phyloP scores from a whole-genome alignment of 2,113 vertebrate species.

The Amphilophus citrinellus region DNA sequence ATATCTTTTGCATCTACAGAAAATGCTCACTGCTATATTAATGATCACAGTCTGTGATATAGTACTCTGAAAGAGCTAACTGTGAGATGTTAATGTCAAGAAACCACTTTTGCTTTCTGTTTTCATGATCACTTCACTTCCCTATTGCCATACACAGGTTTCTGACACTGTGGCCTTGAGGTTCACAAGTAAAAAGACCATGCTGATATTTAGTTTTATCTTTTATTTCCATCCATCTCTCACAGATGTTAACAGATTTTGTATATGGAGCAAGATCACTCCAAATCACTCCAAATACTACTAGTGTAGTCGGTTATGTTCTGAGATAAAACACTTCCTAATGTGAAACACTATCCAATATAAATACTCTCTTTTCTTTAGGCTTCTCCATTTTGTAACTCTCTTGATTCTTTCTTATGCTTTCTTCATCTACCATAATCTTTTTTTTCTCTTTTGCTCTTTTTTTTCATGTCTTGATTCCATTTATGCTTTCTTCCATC shows the following conservation, averaged over 20 bases:
- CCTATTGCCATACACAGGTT: background rate
- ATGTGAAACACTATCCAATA: constrained; percentile 38
- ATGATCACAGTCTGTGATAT: background rate
- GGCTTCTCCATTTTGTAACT: background rate
- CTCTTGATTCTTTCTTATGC: background rate
- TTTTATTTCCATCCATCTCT: background rate
- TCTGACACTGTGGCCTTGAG: background rate
- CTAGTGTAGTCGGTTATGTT: constrained; percentile 39
- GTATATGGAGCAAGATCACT: constrained; percentile 15
- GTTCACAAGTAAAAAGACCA: background rate
- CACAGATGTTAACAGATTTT: background rate
- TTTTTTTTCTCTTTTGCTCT: background rate
- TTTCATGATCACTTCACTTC: background rate
- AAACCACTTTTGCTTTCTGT: background rate
- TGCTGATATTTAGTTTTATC: background rate
- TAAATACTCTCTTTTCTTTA: constrained; percentile 23
- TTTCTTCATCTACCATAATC: background rate
- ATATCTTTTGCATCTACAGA: background rate
- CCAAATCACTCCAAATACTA: constrained; percentile 5
- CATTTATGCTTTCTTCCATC: background rate
- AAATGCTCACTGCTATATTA: background rate
- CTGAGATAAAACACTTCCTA: constrained; percentile 53
- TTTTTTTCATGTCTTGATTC: background rate
- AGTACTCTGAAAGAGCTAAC: constrained; percentile 15
- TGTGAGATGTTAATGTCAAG: constrained; percentile 3